Base-by-base conservation (phyloP, 2,888 invertebrate species). In the Tinea trinotella region DNA sequence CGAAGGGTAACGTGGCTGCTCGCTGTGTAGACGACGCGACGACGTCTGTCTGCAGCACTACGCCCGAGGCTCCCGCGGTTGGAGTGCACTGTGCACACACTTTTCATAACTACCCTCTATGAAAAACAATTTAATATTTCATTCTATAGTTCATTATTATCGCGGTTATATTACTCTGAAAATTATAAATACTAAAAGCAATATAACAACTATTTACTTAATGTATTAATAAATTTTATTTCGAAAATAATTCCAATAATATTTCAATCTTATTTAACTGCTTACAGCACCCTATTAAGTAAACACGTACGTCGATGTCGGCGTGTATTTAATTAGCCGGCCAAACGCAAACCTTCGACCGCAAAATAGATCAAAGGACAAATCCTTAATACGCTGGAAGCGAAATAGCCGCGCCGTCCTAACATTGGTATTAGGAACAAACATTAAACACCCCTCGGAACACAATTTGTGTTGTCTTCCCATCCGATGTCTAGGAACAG, bases 361-460 rank as follows among this genome's bases (percentile, higher is more conserved):
- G 69, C 77, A 74, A 68, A 76, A 18, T 40, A 81, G 80, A 78
- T 83, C 83, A 84, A 84, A 84, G 81, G 74, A 72, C 74, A 75
- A 36, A 34, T 36, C 77, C 79, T 77, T 77, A 80, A 80, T 79
- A 76, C 76, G 77, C 78, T 76, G 76, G 70, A 69, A 78, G 78
- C 76, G 64, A 75, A 76, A 79, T 77, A 77, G 76, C 71, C 78
- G 66, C 65, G 66, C 65, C 59, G 64, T 67, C 68, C 68, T 74
- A 74, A 74, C 79, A 76, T 75, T 65, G 75, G 74, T 68, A 74
- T 70, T 68, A 71, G 62, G 24, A 36, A 35, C 54, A 56, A 56
- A 58, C 54, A 55, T 58, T 56, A 52, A 55, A 56, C 55, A 56
- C 50, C 54, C 53, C 54, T 54, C 54, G 53, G 40, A 53, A 24